Evolutionary conservation across 2,888 invertebrate genomes (phyloP).

Genomic region (Hipparchia semele): DNA sequence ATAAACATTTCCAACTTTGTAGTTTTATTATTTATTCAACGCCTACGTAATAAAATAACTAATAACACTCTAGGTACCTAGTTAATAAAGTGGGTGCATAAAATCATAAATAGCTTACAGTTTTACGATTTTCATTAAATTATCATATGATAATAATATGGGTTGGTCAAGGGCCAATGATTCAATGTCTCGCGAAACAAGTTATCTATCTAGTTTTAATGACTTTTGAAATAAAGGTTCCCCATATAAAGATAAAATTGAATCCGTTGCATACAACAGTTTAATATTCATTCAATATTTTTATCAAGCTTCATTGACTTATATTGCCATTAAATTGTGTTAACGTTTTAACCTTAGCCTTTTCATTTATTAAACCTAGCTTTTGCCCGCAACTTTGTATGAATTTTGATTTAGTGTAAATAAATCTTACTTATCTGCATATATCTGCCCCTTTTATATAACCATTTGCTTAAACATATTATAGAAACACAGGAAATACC

Average conservation of each 20-base stretch:
- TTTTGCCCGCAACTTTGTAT: no score
- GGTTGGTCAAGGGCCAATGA: not conserved
- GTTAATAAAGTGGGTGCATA: not conserved
- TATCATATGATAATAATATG: not conserved
- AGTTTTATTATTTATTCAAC: no score
- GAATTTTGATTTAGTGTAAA: no score
- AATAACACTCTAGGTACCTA: not conserved
- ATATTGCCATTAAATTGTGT: not conserved
- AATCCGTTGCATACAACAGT: conserved; percentile 1
- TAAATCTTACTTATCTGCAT: no score
- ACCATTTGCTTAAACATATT: no score
- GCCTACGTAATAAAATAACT: no score
- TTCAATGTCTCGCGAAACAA: not conserved
- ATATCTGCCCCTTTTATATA: no score
- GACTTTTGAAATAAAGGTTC: not conserved
- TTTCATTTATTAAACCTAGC: no score
- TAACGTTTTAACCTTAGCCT: not conserved
- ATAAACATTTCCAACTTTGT: no score
- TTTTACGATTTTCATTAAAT: conserved; percentile 5
- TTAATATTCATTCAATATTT: not conserved
- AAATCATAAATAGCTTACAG: not conserved
- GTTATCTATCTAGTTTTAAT: conserved; percentile 7
- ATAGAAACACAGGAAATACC: no score
- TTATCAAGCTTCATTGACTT: conserved; percentile 1
- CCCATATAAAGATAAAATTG: conserved; percentile 10